phyloP scores from a whole-genome alignment of 2,113 vertebrate species.

The Anhinga anhinga region DNA sequence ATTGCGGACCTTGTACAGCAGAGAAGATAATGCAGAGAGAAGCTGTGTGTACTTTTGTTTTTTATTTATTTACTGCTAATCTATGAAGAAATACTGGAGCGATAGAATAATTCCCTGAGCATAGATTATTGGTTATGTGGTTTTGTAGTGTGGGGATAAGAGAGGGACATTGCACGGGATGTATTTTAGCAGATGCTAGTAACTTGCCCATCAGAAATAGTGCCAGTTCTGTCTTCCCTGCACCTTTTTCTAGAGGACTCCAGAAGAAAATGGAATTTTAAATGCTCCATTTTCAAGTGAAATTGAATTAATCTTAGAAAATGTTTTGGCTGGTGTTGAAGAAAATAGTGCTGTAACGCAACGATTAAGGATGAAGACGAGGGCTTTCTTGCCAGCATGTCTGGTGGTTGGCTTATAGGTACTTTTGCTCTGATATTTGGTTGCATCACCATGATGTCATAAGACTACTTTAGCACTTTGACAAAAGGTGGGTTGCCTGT shows the following conservation, averaged over 20 bases:
- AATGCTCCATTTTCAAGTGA: not conserved
- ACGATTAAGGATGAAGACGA: not conserved
- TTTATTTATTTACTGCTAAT: not conserved
- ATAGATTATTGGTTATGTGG: not conserved
- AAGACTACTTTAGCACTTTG: not conserved
- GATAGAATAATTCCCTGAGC: not conserved
- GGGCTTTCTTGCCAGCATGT: not conserved
- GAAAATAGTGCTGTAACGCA: not conserved
- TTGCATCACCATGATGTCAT: not conserved
- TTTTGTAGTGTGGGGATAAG: not conserved
- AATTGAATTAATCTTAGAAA: not conserved
- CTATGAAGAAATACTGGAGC: not conserved
- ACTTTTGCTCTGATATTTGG: not conserved
- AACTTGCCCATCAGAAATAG: not conserved
- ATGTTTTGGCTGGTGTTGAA: not conserved
- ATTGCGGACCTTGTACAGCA: fast-evolving
- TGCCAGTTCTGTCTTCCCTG: not conserved
- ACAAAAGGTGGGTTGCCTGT: not conserved
- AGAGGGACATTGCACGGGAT: not conserved
- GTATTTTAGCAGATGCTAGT: not conserved
- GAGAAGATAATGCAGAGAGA: not conserved
- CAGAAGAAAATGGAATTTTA: not conserved
- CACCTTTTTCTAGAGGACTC: not conserved
- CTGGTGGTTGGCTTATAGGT: not conserved
- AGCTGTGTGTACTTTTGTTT: not conserved